These are phyloP conservation scores for Petrocephalus zakoni DNA, from an alignment of 2,113 vertebrate species.

Conservation along the genomic window DNA sequence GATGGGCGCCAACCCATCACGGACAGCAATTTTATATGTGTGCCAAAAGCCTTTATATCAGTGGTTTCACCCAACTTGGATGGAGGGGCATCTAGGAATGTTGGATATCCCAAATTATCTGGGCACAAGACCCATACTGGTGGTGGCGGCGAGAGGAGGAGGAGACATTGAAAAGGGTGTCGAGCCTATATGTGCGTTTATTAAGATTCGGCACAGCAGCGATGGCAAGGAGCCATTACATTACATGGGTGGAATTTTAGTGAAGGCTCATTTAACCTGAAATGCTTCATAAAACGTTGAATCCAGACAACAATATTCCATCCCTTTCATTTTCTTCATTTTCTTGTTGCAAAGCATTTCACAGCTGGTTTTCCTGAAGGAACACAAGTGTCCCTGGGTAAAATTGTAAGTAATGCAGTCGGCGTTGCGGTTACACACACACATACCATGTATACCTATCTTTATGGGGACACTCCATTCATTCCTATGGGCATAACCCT, in stretches of 20 bases:
- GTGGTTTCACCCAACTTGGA: background rate
- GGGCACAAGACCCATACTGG: background rate
- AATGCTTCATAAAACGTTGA: background rate
- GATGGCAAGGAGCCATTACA: background rate
- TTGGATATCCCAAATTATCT: background rate
- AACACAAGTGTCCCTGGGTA: no score
- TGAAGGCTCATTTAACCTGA: background rate
- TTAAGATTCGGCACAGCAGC: background rate
- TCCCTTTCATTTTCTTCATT: background rate
- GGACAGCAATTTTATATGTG: background rate
- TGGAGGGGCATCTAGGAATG: background rate
- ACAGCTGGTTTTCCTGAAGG: no score
- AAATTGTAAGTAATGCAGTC: no score
- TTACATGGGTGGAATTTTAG: background rate
- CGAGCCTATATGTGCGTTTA: background rate
- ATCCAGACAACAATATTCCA: background rate
- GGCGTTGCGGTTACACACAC: no score
- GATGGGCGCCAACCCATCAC: background rate
- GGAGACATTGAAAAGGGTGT: background rate
- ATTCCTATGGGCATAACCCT: no score
- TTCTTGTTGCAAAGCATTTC: no score
- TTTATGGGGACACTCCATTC: no score
- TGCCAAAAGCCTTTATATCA: background rate
- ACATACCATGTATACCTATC: no score
- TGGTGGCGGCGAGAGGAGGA: background rate